Evolutionary conservation across 2,113 vertebrate species (phyloP).

Genomic region (Amphiprion ocellaris): DNA sequence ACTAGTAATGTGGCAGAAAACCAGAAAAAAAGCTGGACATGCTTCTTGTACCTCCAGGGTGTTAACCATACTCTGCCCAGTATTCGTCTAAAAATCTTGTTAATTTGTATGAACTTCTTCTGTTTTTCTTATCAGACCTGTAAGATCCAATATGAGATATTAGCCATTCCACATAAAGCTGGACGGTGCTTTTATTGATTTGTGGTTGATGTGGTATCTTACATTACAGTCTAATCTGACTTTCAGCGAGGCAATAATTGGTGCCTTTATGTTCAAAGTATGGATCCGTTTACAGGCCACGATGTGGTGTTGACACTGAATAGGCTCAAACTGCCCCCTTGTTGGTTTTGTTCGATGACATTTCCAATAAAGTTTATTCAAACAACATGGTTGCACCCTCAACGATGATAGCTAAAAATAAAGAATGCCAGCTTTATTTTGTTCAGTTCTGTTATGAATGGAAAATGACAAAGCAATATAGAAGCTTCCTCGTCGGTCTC

Average conservation of each 20-base stretch:
- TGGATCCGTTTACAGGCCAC: not conserved
- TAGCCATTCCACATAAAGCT: not conserved
- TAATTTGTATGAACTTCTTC: not conserved
- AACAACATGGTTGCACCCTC: not conserved
- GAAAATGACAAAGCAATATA: no score
- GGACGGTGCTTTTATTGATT: not conserved
- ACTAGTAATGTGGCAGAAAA: no score
- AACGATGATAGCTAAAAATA: no score
- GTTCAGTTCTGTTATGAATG: no score
- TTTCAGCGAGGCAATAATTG: not conserved
- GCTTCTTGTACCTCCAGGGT: no score
- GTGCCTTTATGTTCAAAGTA: not conserved
- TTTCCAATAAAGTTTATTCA: not conserved
- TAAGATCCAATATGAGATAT: not conserved
- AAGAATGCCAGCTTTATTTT: no score
- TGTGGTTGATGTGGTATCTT: not conserved
- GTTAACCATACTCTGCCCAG: no score
- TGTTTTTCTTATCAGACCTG: not conserved
- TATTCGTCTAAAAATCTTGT: no score
- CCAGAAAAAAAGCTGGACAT: no score
- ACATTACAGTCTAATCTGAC: not conserved
- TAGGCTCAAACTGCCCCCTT: not conserved
- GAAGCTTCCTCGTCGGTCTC: no score
- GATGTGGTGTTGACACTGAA: not conserved
- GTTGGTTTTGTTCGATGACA: not conserved